Evolutionary conservation across 2,888 invertebrate species (phyloP), one percentile per base, ranked within the genome.

Genomic region (Eupsilia transversa): DNA sequence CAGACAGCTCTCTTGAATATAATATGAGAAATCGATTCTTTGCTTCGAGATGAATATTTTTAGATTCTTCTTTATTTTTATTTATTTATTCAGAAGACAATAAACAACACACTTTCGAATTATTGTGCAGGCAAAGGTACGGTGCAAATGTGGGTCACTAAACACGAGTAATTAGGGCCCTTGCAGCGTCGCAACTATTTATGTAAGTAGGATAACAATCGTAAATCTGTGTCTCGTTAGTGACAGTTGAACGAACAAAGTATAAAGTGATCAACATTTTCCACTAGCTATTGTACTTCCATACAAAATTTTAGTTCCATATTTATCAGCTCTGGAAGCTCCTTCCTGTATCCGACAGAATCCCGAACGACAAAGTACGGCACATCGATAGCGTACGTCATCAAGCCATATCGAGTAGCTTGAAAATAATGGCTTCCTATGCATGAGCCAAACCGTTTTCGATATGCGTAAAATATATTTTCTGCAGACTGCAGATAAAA

Each of bases 381-480:
- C n/a, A 35, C 46, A 74, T 74, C 57, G 49, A 77, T 80, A 77
- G 43, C 74, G n/a, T 64, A 73, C 43, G 63, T 57, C 67, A 67
- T 63, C 35, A 41, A 38, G 49, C 43, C 35, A 10, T 79, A 75
- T 75, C 54, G 52, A 27, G 49, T 12, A 0, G 43, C n/a, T 38
- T 17, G 35, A 35, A 59, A 80, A 43, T 77, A 79, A 77, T 77
- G 77, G 59, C 80, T 77, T 80, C 80, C 77, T 64, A 30, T 63
- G 30, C 35, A 12, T 35, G 35, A 73, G 63, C 52, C 52, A 52
- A 52, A 52, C 14, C 33, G 14, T 23, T 41, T 63, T 30, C 73
- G 43, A 43, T 35, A 61, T 27, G 38, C 35, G 10, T 61, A 17
- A 49, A 56, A 70, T 71, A 54, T 56, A 17, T 56, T 79, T 70